Conservation (phyloP, 2,888 invertebrate genomes). For the Spialia ferax region DNA sequence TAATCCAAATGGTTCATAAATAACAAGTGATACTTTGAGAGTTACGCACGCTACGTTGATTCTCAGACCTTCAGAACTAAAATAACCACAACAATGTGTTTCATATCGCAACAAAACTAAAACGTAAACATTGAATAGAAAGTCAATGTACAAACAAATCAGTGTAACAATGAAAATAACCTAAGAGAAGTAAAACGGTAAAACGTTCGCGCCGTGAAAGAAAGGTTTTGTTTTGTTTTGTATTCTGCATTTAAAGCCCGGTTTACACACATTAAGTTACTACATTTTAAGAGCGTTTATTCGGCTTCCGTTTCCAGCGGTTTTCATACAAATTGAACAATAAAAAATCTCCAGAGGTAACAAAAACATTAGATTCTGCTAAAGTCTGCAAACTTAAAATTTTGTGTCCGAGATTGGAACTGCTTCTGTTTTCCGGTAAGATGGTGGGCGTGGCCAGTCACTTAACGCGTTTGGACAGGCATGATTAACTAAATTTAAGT, state of each 20-base stretch:
- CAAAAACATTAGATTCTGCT: too few relatives aligned
- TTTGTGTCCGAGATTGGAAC: too few relatives aligned
- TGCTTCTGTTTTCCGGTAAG: too few relatives aligned
- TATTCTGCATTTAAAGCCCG: not conserved
- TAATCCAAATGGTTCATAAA: not conserved
- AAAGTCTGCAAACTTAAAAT: too few relatives aligned
- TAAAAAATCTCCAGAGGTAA: too few relatives aligned
- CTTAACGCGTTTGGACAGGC: too few relatives aligned
- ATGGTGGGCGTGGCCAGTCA: too few relatives aligned
- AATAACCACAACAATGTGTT: constrained; percentile 2
- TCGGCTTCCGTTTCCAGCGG: too few relatives aligned
- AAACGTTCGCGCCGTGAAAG: not conserved
- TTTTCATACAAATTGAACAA: too few relatives aligned
- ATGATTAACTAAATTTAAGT: too few relatives aligned
- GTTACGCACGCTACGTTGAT: not conserved
- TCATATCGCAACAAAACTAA: constrained; percentile 1
- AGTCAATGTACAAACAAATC: not conserved
- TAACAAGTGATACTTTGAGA: not conserved
- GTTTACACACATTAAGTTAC: too few relatives aligned
- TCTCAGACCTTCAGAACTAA: not conserved
- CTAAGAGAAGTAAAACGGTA: not conserved
- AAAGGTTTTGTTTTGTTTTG: not conserved
- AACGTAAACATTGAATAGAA: not conserved
- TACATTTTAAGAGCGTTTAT: too few relatives aligned
- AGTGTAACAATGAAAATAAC: not conserved